Evolutionary conservation across 2,113 vertebrate genomes (phyloP), one percentile per base, ranked within the genome.

Genomic region (Australoheros scitulus): DNA sequence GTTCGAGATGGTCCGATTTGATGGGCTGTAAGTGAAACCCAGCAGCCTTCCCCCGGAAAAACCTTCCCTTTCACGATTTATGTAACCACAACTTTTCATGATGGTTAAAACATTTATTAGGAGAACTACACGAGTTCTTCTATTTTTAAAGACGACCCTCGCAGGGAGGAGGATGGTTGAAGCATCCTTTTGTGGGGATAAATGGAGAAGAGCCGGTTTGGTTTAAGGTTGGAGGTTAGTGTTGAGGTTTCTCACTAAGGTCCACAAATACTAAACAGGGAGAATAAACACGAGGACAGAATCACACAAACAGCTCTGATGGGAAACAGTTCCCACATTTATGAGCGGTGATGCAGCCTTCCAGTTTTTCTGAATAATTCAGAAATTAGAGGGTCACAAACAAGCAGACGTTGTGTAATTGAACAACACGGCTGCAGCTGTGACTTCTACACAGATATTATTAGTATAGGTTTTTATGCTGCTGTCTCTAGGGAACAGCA

Each of bases 21-120:
- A 52, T 52, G 50, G 15, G 7, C 6, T 58, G 65, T 13, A 0
- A 70, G 2, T 0, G 20, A 56, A 56, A 56, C 20, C 56, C 18
- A 26, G 6, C 24, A 10, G 18, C 55, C 11, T 22, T 56, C 32
- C 9, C 26, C 50, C 50, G 14, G 70, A 56, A 36, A 55, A 50
- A 1, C 7, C 50, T 59, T 59, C 56, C 22, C 32, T 56, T 43
- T 34, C 55, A 75, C 36, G 50, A 43, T 76, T 76, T 64, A 79
- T 58, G 65, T 43, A 79, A 79, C 58, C 6, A 47, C 57, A 70
- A 77, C 41, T 63, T 70, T 70, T 59, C 47, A 2, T 77, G 14
- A 57, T 18, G 57, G 2, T 83, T 75, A 55, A 85, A 85, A 50
- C 26, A 80, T 85, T 76, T 38, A 76, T 80, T 11, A 76, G 82